These are phyloP conservation scores for Scleropages formosus DNA, from an alignment of 2,797 vertebrate genomes.

Conservation along the genomic window DNA sequence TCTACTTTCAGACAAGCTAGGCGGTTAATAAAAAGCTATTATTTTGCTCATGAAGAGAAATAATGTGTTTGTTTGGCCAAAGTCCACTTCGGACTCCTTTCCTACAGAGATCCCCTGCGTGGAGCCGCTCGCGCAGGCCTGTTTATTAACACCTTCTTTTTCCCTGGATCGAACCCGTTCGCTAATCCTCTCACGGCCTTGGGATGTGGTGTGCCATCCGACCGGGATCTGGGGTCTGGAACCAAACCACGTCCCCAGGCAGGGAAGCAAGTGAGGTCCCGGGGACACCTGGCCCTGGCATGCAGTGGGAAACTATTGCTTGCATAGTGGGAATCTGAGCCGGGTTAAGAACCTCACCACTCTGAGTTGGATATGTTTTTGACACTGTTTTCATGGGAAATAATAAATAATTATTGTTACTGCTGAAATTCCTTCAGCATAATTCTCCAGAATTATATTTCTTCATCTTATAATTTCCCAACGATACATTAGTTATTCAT, in stretches of 20 bases:
- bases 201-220: background rate
- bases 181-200: background rate
- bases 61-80: background rate
- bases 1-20: background rate
- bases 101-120: background rate
- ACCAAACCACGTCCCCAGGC: background rate
- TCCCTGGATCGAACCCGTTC: background rate
- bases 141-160: conserved; percentile 6
- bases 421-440: too few relatives aligned
- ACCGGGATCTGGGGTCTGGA: background rate
- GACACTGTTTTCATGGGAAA: too few relatives aligned
- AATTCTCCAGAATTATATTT: too few relatives aligned
- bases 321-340: too few relatives aligned
- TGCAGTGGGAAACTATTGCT: too few relatives aligned
- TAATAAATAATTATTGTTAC: too few relatives aligned
- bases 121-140: background rate
- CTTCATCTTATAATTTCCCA: too few relatives aligned
- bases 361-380: too few relatives aligned
- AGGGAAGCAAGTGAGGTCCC: too few relatives aligned
- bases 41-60: conserved; percentile 1
- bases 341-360: too few relatives aligned
- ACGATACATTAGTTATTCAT: too few relatives aligned
- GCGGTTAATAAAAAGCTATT: background rate
- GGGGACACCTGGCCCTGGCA: too few relatives aligned
- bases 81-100: background rate